phyloP scores from a whole-genome alignment of 2,888 invertebrate species.

The Phengaris arion region DNA sequence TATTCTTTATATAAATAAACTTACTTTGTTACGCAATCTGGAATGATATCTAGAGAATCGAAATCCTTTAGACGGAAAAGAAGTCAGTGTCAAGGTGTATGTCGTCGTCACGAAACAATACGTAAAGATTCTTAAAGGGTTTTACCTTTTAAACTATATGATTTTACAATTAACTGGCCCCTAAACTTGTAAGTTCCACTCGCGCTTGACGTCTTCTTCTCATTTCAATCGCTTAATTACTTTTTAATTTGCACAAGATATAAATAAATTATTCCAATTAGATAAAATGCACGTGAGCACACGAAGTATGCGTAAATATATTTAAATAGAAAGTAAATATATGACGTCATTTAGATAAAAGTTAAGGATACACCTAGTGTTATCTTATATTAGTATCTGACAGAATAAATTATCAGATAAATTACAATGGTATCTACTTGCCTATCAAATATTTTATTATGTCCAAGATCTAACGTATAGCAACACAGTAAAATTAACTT shows the following conservation, averaged over 20 bases:
- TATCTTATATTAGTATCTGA: neutral
- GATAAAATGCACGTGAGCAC: neutral
- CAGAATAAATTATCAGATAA: neutral
- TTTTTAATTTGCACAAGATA: neutral
- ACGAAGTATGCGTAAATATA: neutral
- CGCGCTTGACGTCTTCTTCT: neutral
- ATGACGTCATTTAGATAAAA: neutral
- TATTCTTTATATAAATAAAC: no score
- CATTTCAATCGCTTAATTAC: neutral
- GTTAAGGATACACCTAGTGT: neutral
- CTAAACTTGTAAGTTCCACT: no score
- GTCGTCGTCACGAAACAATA: no score
- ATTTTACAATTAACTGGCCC: no score
- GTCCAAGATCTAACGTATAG: no score
- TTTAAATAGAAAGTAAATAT: slow-evolving; percentile 1
- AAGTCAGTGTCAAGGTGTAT: no score
- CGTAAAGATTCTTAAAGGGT: no score
- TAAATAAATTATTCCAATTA: neutral
- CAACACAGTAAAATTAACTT: no score
- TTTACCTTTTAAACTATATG: no score
- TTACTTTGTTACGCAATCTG: no score
- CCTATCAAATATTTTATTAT: neutral
- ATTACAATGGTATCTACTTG: neutral
- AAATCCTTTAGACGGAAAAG: no score
- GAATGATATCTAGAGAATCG: no score